Conservation (phyloP, 2,888 invertebrate genomes). For the Parnassius apollo region DNA sequence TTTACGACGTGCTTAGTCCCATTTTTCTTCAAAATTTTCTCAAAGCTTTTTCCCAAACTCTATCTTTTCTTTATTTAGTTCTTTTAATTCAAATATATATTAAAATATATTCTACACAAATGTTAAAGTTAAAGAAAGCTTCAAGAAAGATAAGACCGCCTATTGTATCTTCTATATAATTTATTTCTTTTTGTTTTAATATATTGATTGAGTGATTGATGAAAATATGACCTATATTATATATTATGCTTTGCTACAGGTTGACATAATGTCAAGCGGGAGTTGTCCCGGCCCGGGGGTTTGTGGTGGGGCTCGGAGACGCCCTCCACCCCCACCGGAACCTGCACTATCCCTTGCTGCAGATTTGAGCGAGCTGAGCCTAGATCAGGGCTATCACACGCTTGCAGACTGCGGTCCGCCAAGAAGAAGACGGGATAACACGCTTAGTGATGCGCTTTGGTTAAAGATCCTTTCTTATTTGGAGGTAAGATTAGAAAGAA, state of each 20-base stretch:
- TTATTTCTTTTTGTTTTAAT: too few relatives aligned
- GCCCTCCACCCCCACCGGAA: constrained; percentile 73
- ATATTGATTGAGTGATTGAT: too few relatives aligned
- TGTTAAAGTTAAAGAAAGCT: too few relatives aligned
- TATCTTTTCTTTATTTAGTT: too few relatives aligned
- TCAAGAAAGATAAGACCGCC: too few relatives aligned
- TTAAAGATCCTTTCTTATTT: constrained; percentile 65
- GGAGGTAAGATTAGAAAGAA: constrained; percentile 47
- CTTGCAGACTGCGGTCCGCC: constrained; percentile 84
- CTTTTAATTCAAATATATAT: too few relatives aligned
- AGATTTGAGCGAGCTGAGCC: constrained; percentile 81
- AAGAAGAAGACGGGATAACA: constrained; percentile 60
- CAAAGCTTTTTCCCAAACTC: too few relatives aligned
- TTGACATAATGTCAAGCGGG: constrained; percentile 65
- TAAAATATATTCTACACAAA: too few relatives aligned
- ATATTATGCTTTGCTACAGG: constrained; percentile 39
- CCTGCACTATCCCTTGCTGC: constrained; percentile 69
- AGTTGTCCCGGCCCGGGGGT: constrained; percentile 69
- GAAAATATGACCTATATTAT: not conserved
- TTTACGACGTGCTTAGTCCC: too few relatives aligned
- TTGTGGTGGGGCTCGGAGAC: constrained; percentile 66
- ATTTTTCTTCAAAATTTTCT: too few relatives aligned
- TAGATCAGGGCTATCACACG: constrained; percentile 92
- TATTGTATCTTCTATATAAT: too few relatives aligned
- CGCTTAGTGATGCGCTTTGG: constrained; percentile 69